Base-by-base conservation (phyloP, 2,113 vertebrate genomes). In the Marmota monax region DNA sequence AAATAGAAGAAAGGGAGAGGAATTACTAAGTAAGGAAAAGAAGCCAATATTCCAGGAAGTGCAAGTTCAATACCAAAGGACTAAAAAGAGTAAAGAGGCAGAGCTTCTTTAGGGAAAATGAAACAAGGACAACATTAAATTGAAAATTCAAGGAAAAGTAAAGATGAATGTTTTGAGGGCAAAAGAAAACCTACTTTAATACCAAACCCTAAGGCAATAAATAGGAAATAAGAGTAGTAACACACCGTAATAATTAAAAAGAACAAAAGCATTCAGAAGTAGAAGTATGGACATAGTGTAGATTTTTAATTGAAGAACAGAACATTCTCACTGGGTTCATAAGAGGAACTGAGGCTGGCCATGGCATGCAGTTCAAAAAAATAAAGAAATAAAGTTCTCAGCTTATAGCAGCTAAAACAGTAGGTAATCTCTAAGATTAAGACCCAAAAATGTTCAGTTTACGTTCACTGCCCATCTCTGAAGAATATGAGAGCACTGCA, bases 311-410 rank as follows among this genome's bases (percentile, higher is more conserved):
- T 25, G 61, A 92, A 88, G 78, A 89, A 88, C 0, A 91, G 25
- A 93, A 73, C 42, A 80, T 65, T 89, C 84, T 69, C 87, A 61
- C 76, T 10, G 17, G 25, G 34, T 74, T 88, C 83, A n/a, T 37
- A 73, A 53, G 78, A 85, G 63, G 73, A 87, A 83, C 25, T 73
- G 25, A 73, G 69, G 42, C 84, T 34, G 53, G 29, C 45, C 53
- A 92, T 27, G n/a, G 83, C 94, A 95, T 96, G 96, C 97, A 95
- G 89, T 87, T 73, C 85, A 83, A 39, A 39, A n/a, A 76, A 61
- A 56, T 32, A 16, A 67, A 20, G 27, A 87, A 58, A 76, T 29
- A 77, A 32, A 48, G 48, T 25, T 73, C 77, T 65, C 65, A 72
- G 73, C 23, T 73, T 34, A 45, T 2, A 85, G 67, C 63, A 67